phyloP scores from a whole-genome alignment of 1,140 invertebrate species.

The Camponotus pennsylvanicus region DNA sequence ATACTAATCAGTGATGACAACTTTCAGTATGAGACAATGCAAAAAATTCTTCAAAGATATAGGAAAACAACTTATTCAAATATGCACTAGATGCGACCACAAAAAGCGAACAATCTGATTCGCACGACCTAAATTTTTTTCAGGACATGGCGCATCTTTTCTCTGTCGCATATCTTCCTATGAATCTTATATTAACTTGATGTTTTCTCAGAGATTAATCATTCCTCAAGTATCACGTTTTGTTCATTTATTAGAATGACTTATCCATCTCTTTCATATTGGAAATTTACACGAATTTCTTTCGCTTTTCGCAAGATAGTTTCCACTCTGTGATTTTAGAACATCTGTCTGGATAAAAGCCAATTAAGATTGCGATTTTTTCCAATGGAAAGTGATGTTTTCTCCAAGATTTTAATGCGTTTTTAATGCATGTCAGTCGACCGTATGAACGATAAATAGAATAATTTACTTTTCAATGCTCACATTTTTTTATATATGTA shows the following conservation, averaged over 20 bases:
- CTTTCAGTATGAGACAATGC: slow-evolving; percentile 11
- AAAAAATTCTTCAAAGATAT: slow-evolving; percentile 20
- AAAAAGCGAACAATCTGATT: slow-evolving; percentile 41
- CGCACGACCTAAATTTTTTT: slow-evolving; percentile 45
- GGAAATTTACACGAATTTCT: neutral
- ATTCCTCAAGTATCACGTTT: neutral
- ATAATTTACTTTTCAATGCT: neutral
- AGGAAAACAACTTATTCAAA: slow-evolving; percentile 29
- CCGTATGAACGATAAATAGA: neutral
- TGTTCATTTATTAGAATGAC: neutral
- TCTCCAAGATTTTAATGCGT: slow-evolving; percentile 11
- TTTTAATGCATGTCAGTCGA: neutral
- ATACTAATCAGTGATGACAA: neutral
- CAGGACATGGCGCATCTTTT: no score
- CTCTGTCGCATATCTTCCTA: no score
- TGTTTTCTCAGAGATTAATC: slow-evolving; percentile 23
- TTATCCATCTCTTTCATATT: neutral
- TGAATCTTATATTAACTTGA: neutral
- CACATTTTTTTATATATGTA: neutral
- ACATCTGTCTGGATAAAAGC: neutral
- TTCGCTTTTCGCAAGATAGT: neutral
- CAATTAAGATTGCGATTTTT: slow-evolving; percentile 35
- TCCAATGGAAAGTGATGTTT: slow-evolving; percentile 33
- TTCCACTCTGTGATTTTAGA: slow-evolving; percentile 27
- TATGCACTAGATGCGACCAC: neutral